These are phyloP conservation scores for Zaprionus tsacasi DNA, from an alignment of 1,140 invertebrate genomes.

Conservation along the genomic window DNA sequence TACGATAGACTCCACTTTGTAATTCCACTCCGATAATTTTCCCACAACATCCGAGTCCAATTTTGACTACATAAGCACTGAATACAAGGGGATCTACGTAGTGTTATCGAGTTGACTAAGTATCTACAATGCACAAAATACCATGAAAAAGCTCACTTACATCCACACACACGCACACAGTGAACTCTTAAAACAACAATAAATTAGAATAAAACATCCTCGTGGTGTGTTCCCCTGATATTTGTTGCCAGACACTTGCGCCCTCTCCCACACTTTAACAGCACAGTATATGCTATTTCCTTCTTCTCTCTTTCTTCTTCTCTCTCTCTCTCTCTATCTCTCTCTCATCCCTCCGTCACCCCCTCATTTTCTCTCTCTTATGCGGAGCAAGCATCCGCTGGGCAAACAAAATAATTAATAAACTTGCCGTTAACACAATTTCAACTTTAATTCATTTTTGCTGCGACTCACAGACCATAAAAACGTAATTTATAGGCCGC, in stretches of 20 bases:
- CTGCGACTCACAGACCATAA: constrained; percentile 28
- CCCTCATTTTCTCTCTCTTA: background rate
- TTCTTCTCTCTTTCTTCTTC: background rate
- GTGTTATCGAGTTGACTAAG: constrained; percentile 4
- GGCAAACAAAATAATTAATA: constrained; percentile 66
- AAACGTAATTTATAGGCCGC: constrained; percentile 47
- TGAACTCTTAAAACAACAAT: constrained; percentile 41
- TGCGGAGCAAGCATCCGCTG: constrained; percentile 15
- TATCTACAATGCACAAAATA: background rate
- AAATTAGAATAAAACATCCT: constrained; percentile 50
- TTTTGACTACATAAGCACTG: constrained; percentile 7
- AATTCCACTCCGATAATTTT: background rate
- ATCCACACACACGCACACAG: background rate
- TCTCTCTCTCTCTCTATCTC: background rate
- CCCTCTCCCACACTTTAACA: background rate
- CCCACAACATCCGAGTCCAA: constrained; percentile 1
- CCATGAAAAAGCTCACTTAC: background rate
- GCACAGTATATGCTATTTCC: background rate
- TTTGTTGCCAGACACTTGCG: constrained; percentile 28
- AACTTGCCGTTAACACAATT: constrained; percentile 60
- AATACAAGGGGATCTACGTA: background rate
- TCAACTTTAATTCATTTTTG: constrained; percentile 58
- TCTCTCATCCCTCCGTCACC: background rate
- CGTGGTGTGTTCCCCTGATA: constrained; percentile 23
- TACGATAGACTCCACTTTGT: background rate